Evolutionary conservation across 2,888 invertebrate genomes (phyloP), one percentile per base, ranked within the genome.

Genomic region (Acheta domesticus): DNA sequence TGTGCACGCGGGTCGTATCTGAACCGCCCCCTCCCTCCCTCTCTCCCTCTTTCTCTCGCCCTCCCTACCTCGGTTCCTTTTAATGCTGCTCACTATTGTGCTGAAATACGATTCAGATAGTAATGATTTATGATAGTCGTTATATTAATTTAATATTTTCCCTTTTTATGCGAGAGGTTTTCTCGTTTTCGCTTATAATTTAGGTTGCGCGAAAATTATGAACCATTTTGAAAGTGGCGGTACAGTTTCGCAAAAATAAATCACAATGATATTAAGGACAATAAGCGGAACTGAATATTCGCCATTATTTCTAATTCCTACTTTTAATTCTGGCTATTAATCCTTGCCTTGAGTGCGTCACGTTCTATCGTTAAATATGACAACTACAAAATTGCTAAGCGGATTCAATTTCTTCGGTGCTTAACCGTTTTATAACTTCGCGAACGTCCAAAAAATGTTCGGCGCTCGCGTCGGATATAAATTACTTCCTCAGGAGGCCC

Each of bases 91-190:
- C 62, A 62, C 62, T n/a, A 62, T 14, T 62, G 62, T 62, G n/a
- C 62, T 62, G 62, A 62, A 62, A 14, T 62, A 62, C 62, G 62
- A 62, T 62, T 62, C 62, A 62, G 62, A 62, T 62, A 62, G 14
- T 14, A 62, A 62, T n/a, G 62, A 62, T 62, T 62, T 62, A 62
- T 62, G 62, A 62, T 14, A 62, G 62, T 62, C 62, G 62, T 62
- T 62, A 62, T 62, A 62, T 62, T 62, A 62, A 62, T 62, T 62
- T 62, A 62, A 62, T 62, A 62, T 62, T 62, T 62, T 62, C 62
- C 62, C n/a, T 62, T 62, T 62, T 19, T 62, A n/a, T 62, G 62
- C 62, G 14, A 36, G 36, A 8, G 36, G 16, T 62, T 62, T 62
- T 62, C 62, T 62, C 62, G 62, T n/a, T 62, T n/a, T 62, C 62